Evolutionary conservation across 2,888 invertebrate species (phyloP), one percentile per base, ranked within the genome.

Genomic region (Cheilosia variabilis): DNA sequence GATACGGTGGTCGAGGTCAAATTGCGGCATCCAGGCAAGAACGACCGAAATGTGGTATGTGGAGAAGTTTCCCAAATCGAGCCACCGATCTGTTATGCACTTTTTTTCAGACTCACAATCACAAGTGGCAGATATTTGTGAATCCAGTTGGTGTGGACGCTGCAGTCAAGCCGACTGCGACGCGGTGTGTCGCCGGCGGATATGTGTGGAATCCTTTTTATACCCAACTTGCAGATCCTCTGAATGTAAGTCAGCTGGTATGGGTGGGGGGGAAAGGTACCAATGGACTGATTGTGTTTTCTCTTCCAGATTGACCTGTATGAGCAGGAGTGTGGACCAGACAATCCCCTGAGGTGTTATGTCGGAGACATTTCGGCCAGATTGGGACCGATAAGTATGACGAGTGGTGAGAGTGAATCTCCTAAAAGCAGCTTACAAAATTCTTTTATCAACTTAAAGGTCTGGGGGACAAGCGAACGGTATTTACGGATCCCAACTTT

Each of bases 71-170:
- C 52, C 2, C 0, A 24, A 19, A 0, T 17, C 0, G 4, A 1
- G 15, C n/a, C 6, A 2, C 22, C 43, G 2, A 31, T 4, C 5
- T 37, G 15, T 24, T 10, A 52, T 22, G 47, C 2, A 45, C 6
- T 73, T 63, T 77, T 5, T 45, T 27, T 90, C 2, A 97, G 96
- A 97, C 98, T 0, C 93, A 93, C 89, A 94, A 96, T 90, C 98
- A 98, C 92, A 95, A 96, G 89, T 98, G 98, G 98, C 96, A 96
- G 66, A 96, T 98, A 88, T 98, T 95, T 91, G 98, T 98, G 45
- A 98, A 98, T 93, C 96, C 97, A 0, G 96, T 98, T 55, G 97
- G 97, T 0, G 97, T 97, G 71, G 98, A 98, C 93, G 98, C 98
- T 0, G 94, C 96, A 0, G 97, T 98, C 6, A 94, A 95, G 91